Conservation (phyloP, 2,797 vertebrate genomes). For the Peromyscus melanophrys region DNA sequence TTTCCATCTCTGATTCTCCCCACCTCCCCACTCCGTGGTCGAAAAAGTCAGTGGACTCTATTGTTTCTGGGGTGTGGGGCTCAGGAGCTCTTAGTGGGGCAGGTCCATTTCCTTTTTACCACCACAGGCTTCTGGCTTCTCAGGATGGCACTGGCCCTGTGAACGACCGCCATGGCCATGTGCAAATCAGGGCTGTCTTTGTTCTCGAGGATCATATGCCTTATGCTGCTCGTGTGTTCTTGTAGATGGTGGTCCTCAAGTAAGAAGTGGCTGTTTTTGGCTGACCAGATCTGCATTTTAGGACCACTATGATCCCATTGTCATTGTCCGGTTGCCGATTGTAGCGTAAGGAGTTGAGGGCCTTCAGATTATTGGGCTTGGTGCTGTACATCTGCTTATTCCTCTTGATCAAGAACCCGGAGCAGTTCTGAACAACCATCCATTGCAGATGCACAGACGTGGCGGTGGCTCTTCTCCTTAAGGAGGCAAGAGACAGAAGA, state of each 20-base stretch:
- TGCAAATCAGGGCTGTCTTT: not conserved
- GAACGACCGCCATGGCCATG: rapidly evolving
- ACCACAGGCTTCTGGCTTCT: not conserved
- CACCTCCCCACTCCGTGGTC: too few relatives aligned
- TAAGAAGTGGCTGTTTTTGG: not conserved
- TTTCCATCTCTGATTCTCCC: not conserved
- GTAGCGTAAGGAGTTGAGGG: not conserved
- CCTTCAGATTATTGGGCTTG: too few relatives aligned
- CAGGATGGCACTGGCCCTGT: not conserved
- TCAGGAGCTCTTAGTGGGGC: not conserved
- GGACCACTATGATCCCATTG: not conserved
- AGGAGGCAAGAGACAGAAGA: not conserved
- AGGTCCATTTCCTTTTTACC: not conserved
- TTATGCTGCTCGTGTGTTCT: too few relatives aligned
- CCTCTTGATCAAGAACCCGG: not conserved
- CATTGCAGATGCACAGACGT: not conserved
- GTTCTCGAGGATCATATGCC: not conserved
- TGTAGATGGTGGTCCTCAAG: not conserved
- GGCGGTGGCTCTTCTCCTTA: not conserved
- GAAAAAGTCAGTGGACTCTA: not conserved
- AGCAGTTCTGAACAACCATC: not conserved
- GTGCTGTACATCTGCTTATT: not conserved
- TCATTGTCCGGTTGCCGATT: not conserved
- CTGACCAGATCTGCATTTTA: not conserved
- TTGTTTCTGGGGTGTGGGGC: too few relatives aligned